Base-by-base conservation (phyloP, 92 coral and sea anemone genomes). In the Plumapathes pennacea region DNA sequence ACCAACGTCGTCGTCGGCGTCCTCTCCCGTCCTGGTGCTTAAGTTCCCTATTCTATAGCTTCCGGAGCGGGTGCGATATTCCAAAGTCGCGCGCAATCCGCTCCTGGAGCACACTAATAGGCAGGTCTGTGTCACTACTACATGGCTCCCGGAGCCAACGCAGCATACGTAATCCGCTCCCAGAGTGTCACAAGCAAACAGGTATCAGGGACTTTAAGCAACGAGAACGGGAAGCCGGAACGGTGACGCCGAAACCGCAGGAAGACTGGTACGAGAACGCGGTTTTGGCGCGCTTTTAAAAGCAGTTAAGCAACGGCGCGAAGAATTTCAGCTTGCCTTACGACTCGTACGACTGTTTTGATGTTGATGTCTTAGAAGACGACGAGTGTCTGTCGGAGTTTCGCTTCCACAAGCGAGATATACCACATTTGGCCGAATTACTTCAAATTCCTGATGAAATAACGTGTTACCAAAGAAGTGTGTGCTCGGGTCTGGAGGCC, bases 401-500 rank as follows among this genome's bases (percentile, higher is more conserved):
- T 30, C 59, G 40, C 32, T 52, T 52, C 38, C 34, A 29, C 31
- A 52, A 52, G 11, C 59, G 31, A 22, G 40, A 52, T 30, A 28
- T 52, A 25, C 36, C 59, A 4, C 9, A 28, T 23, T 33, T 52
- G 3, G 59, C 59, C 32, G 59, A 52, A 25, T 37, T 52, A 30
- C 38, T 23, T 12, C 59, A 52, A 40, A 12, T 52, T 52, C 55
- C 55, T 6, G 55, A 49, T 27, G 26, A 49, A 49, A 49, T 49
- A 49, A 49, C 55, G 14, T 49, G 21, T 18, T 49, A 49, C 31
- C 55, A 49, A 49, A 49, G 55, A 49, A 49, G 55, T 49, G 55
- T 49, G 14, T 49, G 55, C 55, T 49, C 55, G 21, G 55, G 55
- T 25, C 31, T 49, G 55, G 55, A 49, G 55, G 55, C 55, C 31